These are phyloP conservation scores for Zygogramma bicolorata DNA, from an alignment of 2,888 invertebrate species.

Conservation along the genomic window DNA sequence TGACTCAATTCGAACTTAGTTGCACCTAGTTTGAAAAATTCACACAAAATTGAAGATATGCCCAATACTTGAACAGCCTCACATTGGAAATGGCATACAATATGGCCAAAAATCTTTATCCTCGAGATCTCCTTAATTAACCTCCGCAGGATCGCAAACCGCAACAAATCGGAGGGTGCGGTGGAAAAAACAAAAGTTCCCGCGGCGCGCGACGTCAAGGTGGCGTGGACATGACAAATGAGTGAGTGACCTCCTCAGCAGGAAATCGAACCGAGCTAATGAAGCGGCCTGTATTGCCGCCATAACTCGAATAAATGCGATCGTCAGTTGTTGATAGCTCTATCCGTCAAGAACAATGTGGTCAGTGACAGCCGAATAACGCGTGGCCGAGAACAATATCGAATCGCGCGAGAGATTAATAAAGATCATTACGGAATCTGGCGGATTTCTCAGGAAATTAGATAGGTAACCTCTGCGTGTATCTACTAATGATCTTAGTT, in stretches of 20 bases:
- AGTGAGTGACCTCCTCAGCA: constrained; percentile 62
- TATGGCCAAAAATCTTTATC: too few relatives aligned
- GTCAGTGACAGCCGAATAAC: constrained; percentile 58
- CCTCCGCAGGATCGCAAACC: constrained; percentile 13
- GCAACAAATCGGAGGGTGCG: constrained; percentile 20
- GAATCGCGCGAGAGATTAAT: constrained; percentile 60
- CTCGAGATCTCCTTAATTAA: background rate
- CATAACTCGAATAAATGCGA: constrained; percentile 62
- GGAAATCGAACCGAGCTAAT: constrained; percentile 61
- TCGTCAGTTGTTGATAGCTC: constrained; percentile 64
- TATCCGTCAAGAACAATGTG: constrained; percentile 62
- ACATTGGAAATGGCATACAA: too few relatives aligned
- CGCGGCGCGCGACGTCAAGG: constrained; percentile 40
- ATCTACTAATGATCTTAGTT: constrained; percentile 45
- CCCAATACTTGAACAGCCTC: too few relatives aligned
- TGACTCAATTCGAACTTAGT: too few relatives aligned
- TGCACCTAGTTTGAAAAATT: too few relatives aligned
- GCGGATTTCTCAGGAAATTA: constrained; percentile 6
- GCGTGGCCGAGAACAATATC: constrained; percentile 58
- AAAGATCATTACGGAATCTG: constrained; percentile 53
- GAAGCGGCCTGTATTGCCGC: constrained; percentile 61
- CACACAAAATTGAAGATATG: too few relatives aligned
- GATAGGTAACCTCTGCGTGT: constrained; percentile 20
- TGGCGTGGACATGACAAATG: constrained; percentile 64
- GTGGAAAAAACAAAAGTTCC: constrained; percentile 48